A percentile compares a stretch with the other conserved stretches of the same genome.
Conservation (phyloP, 2,797 vertebrate genomes). For the Alauda arvensis region DNA sequence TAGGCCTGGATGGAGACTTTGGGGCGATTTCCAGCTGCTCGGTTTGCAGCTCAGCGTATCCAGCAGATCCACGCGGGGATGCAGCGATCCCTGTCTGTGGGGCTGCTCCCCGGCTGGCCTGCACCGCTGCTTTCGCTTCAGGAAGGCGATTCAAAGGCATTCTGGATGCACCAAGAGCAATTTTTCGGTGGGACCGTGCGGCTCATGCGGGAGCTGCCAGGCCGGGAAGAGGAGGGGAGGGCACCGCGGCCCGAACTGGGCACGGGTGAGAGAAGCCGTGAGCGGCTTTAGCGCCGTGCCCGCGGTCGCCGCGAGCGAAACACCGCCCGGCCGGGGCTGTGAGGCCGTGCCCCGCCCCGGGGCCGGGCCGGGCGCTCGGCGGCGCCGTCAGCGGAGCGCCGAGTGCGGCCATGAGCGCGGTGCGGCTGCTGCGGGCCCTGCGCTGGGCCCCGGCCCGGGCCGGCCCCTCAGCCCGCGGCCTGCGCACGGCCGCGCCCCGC, state of each 20-base stretch:
- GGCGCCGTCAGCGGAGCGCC: background rate
- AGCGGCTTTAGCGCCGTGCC: background rate
- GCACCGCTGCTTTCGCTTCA: background rate
- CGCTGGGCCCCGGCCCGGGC: background rate
- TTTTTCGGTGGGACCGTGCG: rapidly evolving
- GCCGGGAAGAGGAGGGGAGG: too few species aligned
- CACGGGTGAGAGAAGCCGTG: background rate
- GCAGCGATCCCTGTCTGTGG: background rate
- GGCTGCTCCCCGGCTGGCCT: background rate
- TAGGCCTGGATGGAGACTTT: rapidly evolving
- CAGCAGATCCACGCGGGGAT: too few species aligned
- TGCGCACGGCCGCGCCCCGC: background rate
- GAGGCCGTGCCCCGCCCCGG: background rate
- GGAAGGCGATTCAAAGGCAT: background rate
- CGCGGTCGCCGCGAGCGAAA: too few species aligned
- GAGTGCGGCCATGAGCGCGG: background rate
- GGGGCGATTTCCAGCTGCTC: rapidly evolving
- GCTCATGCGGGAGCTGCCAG: background rate
- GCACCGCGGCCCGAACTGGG: too few species aligned
- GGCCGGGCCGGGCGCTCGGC: background rate
- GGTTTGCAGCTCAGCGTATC: background rate
- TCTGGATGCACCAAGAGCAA: rapidly evolving
- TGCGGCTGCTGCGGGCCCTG: background rate
- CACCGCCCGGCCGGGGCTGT: background rate
- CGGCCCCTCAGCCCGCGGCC: background rate